Percentiles rank a stretch among this genome's conserved stretches.
phyloP scores from a whole-genome alignment of 2,797 vertebrate species.

The Schizopygopsis malacanthus region DNA sequence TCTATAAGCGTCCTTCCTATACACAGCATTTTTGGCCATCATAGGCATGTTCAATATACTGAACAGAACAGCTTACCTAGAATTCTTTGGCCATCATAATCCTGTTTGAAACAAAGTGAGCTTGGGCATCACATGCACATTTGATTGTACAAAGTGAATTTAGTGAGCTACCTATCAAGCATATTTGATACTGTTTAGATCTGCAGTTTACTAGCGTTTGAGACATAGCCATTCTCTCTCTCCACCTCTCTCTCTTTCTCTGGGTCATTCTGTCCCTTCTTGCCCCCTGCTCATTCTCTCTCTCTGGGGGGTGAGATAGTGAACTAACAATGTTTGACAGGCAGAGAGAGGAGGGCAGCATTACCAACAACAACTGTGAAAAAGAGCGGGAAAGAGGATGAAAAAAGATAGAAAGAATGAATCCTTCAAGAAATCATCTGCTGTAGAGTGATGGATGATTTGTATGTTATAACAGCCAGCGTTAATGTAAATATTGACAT shows the following conservation, averaged over 20 bases:
- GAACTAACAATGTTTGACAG: constrained; percentile 80
- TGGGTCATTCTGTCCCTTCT: constrained; percentile 56
- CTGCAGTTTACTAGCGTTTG: constrained; percentile 29
- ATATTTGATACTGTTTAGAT: background rate
- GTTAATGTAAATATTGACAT: background rate
- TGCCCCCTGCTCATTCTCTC: constrained; percentile 39
- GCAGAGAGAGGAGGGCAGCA: constrained; percentile 45
- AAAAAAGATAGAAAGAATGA: background rate
- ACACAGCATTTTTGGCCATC: background rate
- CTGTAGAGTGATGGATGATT: background rate
- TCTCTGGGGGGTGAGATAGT: constrained; percentile 59
- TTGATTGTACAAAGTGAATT: background rate
- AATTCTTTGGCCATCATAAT: background rate
- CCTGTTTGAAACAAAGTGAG: background rate
- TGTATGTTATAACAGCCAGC: background rate
- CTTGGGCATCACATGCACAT: background rate
- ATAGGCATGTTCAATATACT: background rate
- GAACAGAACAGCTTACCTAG: background rate
- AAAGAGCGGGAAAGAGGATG: constrained; percentile 41
- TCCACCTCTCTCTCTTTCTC: constrained; percentile 22
- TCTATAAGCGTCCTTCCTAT: background rate
- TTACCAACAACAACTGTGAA: constrained; percentile 30
- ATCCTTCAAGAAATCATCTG: background rate
- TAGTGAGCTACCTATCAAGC: background rate
- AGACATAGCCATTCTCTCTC: constrained; percentile 56